These are phyloP conservation scores for Eretmocerus hayati DNA, from an alignment of 2,888 invertebrate species.

Conservation along the genomic window DNA sequence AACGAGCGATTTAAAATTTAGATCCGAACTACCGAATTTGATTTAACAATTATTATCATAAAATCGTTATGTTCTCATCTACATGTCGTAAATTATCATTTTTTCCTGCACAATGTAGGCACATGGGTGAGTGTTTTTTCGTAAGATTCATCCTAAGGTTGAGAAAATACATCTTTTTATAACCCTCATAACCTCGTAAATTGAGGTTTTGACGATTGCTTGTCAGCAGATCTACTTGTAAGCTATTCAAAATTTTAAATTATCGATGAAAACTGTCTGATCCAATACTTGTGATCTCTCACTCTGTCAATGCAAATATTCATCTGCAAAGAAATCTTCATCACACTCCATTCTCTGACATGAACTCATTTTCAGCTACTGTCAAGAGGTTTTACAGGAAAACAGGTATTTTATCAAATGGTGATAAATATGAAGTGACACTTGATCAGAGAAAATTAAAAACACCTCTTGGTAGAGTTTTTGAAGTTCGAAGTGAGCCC, in stretches of 20 bases:
- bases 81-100: slow-evolving; percentile 21
- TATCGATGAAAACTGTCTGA: too few relatives aligned
- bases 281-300: too few relatives aligned
- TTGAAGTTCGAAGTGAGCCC: slow-evolving; percentile 75
- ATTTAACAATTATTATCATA: too few relatives aligned
- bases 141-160: background rate
- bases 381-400: slow-evolving; percentile 69
- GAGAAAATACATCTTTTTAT: background rate
- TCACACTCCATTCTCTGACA: too few relatives aligned
- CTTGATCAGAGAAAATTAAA: slow-evolving; percentile 84
- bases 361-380: slow-evolving; percentile 43
- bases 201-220: background rate
- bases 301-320: too few relatives aligned
- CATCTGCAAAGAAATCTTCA: too few relatives aligned
- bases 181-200: background rate
- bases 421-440: slow-evolving; percentile 74
- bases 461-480: slow-evolving; percentile 76
- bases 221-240: too few relatives aligned
- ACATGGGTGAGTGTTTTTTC: slow-evolving; percentile 31
- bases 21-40: too few relatives aligned
- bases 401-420: slow-evolving; percentile 63
- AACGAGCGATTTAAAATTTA: too few relatives aligned
- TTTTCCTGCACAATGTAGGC: slow-evolving; percentile 22
- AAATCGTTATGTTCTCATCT: slow-evolving; percentile 23
- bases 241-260: too few relatives aligned